These are phyloP conservation scores for Ataeniobius toweri DNA, from an alignment of 2,797 vertebrate species.

Conservation along the genomic window DNA sequence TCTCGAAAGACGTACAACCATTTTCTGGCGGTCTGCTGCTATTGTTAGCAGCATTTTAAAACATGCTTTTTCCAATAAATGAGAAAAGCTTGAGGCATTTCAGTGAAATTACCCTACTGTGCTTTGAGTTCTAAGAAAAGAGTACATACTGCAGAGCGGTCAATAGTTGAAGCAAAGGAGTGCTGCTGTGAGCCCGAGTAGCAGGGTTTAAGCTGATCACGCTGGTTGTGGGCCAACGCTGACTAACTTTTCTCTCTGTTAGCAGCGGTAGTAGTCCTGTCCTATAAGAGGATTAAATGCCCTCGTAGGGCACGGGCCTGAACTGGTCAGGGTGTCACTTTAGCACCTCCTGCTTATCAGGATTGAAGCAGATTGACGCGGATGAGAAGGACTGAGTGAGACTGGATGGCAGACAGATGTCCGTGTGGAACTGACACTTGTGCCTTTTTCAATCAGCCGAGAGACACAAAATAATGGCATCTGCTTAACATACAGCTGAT, in stretches of 20 bases:
- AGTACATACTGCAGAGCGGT: constrained; percentile 23
- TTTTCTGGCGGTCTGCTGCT: constrained; percentile 28
- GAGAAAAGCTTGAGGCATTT: constrained; percentile 25
- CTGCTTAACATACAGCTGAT: not conserved
- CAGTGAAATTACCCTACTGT: constrained; percentile 19
- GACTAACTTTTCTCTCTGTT: constrained; percentile 22
- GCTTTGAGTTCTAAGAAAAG: constrained; percentile 20
- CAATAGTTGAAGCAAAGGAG: constrained; percentile 26
- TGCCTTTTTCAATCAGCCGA: constrained; percentile 1
- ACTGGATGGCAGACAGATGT: constrained; percentile 54
- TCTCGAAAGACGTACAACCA: constrained; percentile 14
- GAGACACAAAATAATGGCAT: constrained; percentile 2
- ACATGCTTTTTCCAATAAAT: constrained; percentile 25
- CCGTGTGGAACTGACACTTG: constrained; percentile 17
- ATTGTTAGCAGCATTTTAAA: constrained; percentile 20
- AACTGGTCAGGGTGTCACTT: constrained; percentile 70
- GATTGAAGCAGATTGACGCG: constrained; percentile 67
- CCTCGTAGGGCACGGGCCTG: constrained; percentile 37
- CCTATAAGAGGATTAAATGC: constrained; percentile 76
- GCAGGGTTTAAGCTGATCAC: constrained; percentile 7
- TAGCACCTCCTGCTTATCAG: constrained; percentile 73
- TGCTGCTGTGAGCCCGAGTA: not conserved
- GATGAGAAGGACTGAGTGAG: constrained; percentile 57
- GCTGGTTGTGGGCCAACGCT: constrained; percentile 20
- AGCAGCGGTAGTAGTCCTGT: constrained; percentile 45